Evolutionary conservation across 2,888 invertebrate genomes (phyloP), one percentile per base, ranked within the genome.

Genomic region (Drosophila paracracens): DNA sequence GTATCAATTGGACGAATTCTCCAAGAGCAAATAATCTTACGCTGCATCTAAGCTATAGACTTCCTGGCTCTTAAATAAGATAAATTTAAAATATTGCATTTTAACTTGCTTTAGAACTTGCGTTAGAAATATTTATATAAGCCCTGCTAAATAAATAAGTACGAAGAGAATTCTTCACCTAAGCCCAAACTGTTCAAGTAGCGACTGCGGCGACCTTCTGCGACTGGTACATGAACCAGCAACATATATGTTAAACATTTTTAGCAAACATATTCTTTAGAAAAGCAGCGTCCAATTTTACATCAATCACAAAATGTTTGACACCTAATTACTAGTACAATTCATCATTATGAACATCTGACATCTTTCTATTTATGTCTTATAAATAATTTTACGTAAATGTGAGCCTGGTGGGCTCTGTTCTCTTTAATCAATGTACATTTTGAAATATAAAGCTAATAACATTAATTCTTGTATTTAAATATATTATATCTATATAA

Each of bases 61-160:
- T 18, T 0, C 1, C 4, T 10, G 4, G 4, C n/a, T n/a, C 2
- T 2, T 0, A 40, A n/a, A 11, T 5, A 5, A n/a, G 5, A 11
- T n/a, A n/a, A 5, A 11, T 5, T 5, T 11, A 11, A 40, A 6
- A 21, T 11, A 43, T 11, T 21, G 2, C 0, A 43, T n/a, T 6
- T 43, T 6, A 36, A 36, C 16, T 38, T 38, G 38, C 18, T 0
- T 25, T 1, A 25, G 25, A 25, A 35, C 13, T 13, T 31, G 33
- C 35, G 2, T 11, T 7, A 6, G 6, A 43, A 21, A 21, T 43
- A 0, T 1, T 6, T 6, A 43, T 6, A 2, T 21, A 21, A 43
- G 6, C n/a, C 2, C 40, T 40, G n/a, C n/a, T 11, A 43, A 43
- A 43, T 18, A 38, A 38, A 38, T 38, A 18, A 18, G 2, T 2